A percentile compares a stretch with the other conserved stretches of the same genome.
Evolutionary conservation across 2,888 invertebrate genomes (phyloP).

Genomic region (Leptothorax acervorum): DNA sequence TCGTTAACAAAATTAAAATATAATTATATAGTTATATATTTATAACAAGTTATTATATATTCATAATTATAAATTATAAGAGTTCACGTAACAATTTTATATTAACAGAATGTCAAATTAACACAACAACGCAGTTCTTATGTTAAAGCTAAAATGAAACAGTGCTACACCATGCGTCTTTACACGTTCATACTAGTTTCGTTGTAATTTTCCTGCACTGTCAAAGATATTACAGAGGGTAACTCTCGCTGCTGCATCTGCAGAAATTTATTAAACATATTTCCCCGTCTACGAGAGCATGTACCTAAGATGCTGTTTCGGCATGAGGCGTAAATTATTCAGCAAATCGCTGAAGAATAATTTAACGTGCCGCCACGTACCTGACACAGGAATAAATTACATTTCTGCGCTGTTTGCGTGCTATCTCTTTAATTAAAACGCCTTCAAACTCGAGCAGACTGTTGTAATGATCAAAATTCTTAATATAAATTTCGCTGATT

Average conservation of each 20-base stretch:
- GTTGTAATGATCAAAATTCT: conserved; percentile 22
- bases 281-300: conserved; percentile 28
- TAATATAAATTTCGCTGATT: conserved; percentile 11
- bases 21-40: not conserved
- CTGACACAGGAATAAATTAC: conserved; percentile 20
- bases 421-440: conserved; percentile 40
- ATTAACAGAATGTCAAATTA: not conserved
- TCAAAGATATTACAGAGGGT: conserved; percentile 38
- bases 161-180: not conserved
- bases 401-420: conserved; percentile 31
- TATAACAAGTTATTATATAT: not conserved
- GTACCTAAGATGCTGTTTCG: conserved; percentile 22
- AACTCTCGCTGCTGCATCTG: conserved; percentile 23
- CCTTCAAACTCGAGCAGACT: not conserved
- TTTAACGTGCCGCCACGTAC: not conserved
- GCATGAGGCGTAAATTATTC: conserved; percentile 37
- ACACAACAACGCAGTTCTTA: not conserved
- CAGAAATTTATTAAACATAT: conserved; percentile 50
- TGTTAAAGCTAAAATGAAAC: conserved; percentile 7
- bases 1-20: not conserved
- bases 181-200: not conserved
- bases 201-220: conserved; percentile 21
- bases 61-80: not conserved
- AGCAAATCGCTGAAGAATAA: conserved; percentile 43
- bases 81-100: not conserved